These are phyloP conservation scores for Apis mellifera DNA, from an alignment of 1,140 invertebrate species.

Conservation along the genomic window DNA sequence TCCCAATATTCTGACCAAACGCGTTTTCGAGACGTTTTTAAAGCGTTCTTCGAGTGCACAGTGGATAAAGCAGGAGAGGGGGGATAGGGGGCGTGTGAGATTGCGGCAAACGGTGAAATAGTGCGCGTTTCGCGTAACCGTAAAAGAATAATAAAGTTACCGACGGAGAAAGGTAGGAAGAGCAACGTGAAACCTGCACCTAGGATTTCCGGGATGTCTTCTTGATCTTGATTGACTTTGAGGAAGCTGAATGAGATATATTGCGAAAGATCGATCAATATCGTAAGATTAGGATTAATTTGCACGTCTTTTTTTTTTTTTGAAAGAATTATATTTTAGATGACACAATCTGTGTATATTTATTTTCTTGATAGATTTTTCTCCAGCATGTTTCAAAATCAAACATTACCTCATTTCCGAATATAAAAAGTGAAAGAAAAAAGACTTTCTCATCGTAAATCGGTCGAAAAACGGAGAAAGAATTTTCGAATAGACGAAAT, in stretches of 20 bases:
- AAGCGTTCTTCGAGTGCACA: neutral
- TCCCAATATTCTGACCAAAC: neutral
- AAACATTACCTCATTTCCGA: neutral
- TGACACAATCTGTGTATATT: too few species aligned
- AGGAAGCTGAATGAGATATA: too few species aligned
- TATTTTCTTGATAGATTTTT: neutral
- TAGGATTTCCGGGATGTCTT: slow-evolving; percentile 42
- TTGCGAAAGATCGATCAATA: neutral
- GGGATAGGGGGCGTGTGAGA: neutral
- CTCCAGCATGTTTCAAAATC: neutral
- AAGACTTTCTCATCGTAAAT: neutral
- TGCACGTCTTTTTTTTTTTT: neutral
- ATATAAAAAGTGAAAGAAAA: neutral
- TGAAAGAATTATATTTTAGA: neutral
- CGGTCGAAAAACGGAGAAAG: neutral
- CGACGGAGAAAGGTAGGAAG: slow-evolving; percentile 32
- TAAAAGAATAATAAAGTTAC: slow-evolving; percentile 29
- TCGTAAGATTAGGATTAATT: neutral
- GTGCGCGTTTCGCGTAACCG: neutral
- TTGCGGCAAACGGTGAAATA: neutral
- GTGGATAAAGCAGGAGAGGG: too few species aligned
- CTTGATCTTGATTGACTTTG: slow-evolving; percentile 8
- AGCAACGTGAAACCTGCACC: slow-evolving; percentile 4
- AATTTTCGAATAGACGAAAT: neutral
- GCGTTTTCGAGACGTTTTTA: neutral